Conservation (phyloP, 2,888 invertebrate genomes). For the Drosophila melanosoma region DNA sequence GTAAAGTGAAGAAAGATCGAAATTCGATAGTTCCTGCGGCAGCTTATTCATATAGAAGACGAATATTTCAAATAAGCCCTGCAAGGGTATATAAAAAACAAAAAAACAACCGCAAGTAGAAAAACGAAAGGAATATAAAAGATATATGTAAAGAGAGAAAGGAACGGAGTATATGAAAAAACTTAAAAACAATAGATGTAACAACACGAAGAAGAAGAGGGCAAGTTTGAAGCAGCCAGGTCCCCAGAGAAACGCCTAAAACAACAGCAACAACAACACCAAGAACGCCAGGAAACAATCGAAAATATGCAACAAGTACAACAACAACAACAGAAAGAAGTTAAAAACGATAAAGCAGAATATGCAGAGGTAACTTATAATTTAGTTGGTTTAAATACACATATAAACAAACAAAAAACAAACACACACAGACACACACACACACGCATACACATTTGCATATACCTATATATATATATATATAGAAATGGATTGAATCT, state of each 20-base stretch:
- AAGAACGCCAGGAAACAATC: constrained; percentile 27
- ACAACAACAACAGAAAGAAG: constrained; percentile 4
- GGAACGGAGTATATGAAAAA: constrained; percentile 24
- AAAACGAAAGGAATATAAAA: background rate
- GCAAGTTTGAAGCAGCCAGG: constrained; percentile 14
- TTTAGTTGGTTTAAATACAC: constrained; percentile 48
- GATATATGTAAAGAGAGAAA: constrained; percentile 4
- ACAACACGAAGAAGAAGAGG: constrained; percentile 14
- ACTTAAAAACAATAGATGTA: constrained; percentile 29
- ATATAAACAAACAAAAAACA: constrained; percentile 4
- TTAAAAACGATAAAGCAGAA: constrained; percentile 18
- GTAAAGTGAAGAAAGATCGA: background rate
- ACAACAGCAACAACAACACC: constrained; percentile 11
- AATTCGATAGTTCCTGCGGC: background rate
- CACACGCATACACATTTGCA: constrained; percentile 4
- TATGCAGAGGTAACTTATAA: constrained; percentile 33
- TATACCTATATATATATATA: constrained; percentile 14
- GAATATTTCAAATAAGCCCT: background rate
- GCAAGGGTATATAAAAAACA: background rate
- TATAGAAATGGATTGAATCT: constrained; percentile 48
- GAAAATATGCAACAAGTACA: constrained; percentile 11
- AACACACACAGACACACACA: background rate
- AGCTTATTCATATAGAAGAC: background rate
- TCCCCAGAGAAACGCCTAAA: constrained; percentile 17
- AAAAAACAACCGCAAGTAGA: background rate